Percentiles rank a stretch among this genome's conserved stretches.
Evolutionary conservation across 1,140 invertebrate genomes (phyloP).

Genomic region (Microplitis mediator): DNA sequence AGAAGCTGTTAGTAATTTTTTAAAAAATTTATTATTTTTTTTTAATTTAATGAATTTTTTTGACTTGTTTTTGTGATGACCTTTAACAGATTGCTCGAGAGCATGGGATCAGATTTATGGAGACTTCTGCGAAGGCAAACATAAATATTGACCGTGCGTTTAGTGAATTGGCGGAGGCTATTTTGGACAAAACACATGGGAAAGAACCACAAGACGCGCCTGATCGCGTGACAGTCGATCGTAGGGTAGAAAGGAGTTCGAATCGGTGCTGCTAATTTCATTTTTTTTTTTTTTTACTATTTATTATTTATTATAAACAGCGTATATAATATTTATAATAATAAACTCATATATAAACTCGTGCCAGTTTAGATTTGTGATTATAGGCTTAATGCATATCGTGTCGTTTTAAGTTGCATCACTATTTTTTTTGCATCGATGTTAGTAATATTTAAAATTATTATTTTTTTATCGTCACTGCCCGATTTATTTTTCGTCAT

Average conservation of each 20-base stretch:
- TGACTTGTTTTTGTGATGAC: background rate
- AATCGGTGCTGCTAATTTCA: slow-evolving; percentile 61
- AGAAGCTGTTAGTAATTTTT: slow-evolving; percentile 72
- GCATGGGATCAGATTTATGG: slow-evolving; percentile 97
- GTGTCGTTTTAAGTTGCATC: slow-evolving; percentile 29
- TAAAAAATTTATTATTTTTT: too few species aligned
- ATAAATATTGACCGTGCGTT: slow-evolving; percentile 98
- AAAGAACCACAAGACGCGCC: slow-evolving; percentile 71
- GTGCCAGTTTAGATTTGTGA: slow-evolving; percentile 33
- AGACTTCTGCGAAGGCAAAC: slow-evolving; percentile 98
- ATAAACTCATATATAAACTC: slow-evolving; percentile 31
- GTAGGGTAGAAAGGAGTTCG: slow-evolving; percentile 60
- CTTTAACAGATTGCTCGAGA: slow-evolving; percentile 88
- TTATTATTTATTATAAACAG: slow-evolving; percentile 47
- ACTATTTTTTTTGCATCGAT: slow-evolving; percentile 24
- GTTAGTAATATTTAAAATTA: background rate
- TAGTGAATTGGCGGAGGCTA: slow-evolving; percentile 95
- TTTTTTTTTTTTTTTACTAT: slow-evolving; percentile 2
- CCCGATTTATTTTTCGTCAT: background rate
- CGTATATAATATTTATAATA: slow-evolving; percentile 22
- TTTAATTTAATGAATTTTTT: background rate
- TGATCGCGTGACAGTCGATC: slow-evolving; percentile 71
- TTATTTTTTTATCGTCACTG: background rate
- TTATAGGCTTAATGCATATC: slow-evolving; percentile 21
- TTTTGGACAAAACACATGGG: slow-evolving; percentile 84